Evolutionary conservation across 2,797 vertebrate species (phyloP).

Genomic region (Phalanger gymnotis): DNA sequence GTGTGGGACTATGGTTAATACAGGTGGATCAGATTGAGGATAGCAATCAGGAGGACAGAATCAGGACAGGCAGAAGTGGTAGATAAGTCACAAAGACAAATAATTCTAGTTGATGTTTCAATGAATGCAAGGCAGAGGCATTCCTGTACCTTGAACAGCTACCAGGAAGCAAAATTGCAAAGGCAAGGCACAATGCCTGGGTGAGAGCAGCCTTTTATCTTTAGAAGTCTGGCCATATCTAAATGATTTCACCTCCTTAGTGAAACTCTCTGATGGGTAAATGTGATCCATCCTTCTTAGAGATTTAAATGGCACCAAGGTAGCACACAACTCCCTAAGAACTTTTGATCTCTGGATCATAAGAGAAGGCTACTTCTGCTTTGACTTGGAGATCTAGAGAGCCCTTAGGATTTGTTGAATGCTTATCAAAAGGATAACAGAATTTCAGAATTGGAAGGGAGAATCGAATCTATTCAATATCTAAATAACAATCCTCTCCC

Average conservation of each 20-base stretch:
- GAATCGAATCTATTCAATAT: neutral
- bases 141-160: neutral
- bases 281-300: neutral
- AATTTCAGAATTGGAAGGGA: neutral
- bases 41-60: neutral
- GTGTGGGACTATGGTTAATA: neutral
- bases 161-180: rapidly evolving
- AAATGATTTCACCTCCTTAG: neutral
- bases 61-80: neutral
- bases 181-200: neutral
- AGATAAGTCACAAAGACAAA: neutral
- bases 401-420: neutral
- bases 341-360: neutral
- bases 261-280: neutral
- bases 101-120: neutral
- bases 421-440: neutral
- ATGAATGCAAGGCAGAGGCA: neutral
- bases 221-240: neutral
- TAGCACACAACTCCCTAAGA: neutral
- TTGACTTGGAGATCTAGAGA: neutral
- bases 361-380: neutral
- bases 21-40: neutral
- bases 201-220: neutral
- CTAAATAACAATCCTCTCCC: neutral
- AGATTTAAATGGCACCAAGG: neutral